Evolutionary conservation across 2,888 invertebrate genomes (phyloP), one percentile per base, ranked within the genome.

Genomic region (Parthenolecanium corni): DNA sequence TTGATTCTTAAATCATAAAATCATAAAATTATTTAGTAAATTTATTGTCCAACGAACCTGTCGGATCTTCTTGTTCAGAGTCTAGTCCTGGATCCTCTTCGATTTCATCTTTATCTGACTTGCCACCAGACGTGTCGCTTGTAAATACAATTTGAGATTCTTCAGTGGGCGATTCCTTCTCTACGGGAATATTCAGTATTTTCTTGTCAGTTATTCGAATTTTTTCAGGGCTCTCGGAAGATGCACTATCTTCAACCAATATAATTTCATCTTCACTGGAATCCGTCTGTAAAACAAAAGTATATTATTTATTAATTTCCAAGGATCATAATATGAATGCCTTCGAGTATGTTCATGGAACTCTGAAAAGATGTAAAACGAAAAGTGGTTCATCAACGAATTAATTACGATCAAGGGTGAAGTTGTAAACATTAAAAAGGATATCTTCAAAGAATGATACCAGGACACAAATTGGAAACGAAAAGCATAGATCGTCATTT

Each of bases 1-100:
- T 14, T 53, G 24, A 38, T 3, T 24, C 25, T 24, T 2, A 14
- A 46, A 20, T 11, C 18, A 20, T 9, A 40, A 14, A 40, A 54
- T 47, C n/a, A 46, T 56, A 21, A 18, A n/a, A 40, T 21, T 21
- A 5, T 21, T 4, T 44, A 52, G 52, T 44, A 57, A 24, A 52
- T 24, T 46, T 56, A 14, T 57, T n/a, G 64, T 31, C 53, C 20
- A 42, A 67, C 66, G 65, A 68, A 76, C 76, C 77, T 66, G 77
- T 74, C 1, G 78, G 78, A 68, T 79, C 79, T 70, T 79, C 79
- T 68, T 77, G 75, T 66, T 78, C 78, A 62, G 76, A 77, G 64
- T 78, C 78, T 54, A 74, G 73, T 64, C 74, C 75, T 20, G 73
- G 72, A 66, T 75, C 76, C 52, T 72, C 73, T 61, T 72, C 72